phyloP scores from a whole-genome alignment of 2,888 invertebrate genomes.

The Drosophila paracracens region DNA sequence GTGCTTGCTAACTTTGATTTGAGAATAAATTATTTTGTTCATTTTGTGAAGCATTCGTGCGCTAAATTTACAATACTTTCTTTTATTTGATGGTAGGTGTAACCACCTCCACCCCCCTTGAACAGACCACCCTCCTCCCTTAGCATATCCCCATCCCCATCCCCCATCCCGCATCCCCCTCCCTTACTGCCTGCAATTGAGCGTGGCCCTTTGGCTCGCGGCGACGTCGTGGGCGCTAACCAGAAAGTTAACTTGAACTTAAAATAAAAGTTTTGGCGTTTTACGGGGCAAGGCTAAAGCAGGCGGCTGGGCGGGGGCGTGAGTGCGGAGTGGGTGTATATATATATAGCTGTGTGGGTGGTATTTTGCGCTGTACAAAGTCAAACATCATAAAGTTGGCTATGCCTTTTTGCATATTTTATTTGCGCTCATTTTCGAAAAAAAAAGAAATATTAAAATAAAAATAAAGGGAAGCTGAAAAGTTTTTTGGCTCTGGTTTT shows the following conservation, averaged over 20 bases:
- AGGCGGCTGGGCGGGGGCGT: not conserved
- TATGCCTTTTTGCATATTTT: constrained; percentile 82
- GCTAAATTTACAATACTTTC: constrained; percentile 54
- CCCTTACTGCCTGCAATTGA: constrained; percentile 2
- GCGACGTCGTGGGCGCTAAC: constrained; percentile 57
- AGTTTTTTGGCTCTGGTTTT: constrained; percentile 58
- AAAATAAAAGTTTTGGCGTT: constrained; percentile 78
- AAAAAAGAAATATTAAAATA: constrained; percentile 8
- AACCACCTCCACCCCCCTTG: not conserved
- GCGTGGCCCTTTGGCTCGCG: constrained; percentile 45
- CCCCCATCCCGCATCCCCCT: not conserved
- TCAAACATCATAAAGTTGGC: constrained; percentile 81
- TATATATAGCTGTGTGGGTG: not conserved
- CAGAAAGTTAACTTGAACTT: constrained; percentile 81
- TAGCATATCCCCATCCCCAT: not conserved
- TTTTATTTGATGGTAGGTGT: not conserved
- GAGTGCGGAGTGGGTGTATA: not conserved
- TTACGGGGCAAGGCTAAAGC: constrained; percentile 18
- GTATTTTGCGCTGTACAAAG: constrained; percentile 69
- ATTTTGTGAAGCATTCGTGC: constrained; percentile 53
- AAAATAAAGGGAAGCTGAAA: constrained; percentile 41
- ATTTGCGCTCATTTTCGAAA: constrained; percentile 74
- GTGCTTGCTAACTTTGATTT: constrained; percentile 80
- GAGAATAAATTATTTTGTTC: constrained; percentile 79
- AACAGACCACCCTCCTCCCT: not conserved